Percentiles rank a stretch among this genome's conserved stretches.
Conservation (phyloP, 2,113 vertebrate species). For the cattle (Bos taurus) region ARS-UCD2.0 NC_037351.1:40134501-40135000, state of each 20-base stretch:
- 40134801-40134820: neutral
- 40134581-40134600: neutral
- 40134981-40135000: neutral
- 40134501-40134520: neutral
- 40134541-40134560: neutral
- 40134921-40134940: neutral
- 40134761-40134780: neutral
- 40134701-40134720: neutral
- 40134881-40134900: neutral
- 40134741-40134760: neutral
- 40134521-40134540: neutral
- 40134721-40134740: neutral
- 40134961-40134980: neutral
- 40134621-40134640: neutral
- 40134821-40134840: neutral
- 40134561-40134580: neutral
- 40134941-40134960: neutral
- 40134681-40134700: neutral
- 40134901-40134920: neutral
- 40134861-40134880: neutral
- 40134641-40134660: neutral
- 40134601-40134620: neutral
- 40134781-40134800: neutral
- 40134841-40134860: neutral
- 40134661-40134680: neutral